Evolutionary conservation across 2,888 invertebrate genomes (phyloP), one percentile per base, ranked within the genome.

Genomic region (Psylliodes chrysocephalus): DNA sequence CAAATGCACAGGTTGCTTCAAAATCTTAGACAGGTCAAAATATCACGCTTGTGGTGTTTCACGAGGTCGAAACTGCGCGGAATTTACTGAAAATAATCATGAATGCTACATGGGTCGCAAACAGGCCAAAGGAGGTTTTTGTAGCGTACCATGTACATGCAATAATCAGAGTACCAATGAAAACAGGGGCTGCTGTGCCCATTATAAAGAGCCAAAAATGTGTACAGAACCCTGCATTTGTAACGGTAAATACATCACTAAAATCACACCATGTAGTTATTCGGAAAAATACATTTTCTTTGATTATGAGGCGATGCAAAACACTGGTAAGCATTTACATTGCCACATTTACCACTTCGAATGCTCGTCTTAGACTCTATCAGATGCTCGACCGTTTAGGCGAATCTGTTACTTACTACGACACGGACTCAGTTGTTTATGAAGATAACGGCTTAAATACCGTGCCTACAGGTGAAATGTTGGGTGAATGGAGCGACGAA

Each of bases 261-360:
- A 42, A 42, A 42, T 54, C 12, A 1, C n/a, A 3, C 18, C 5
- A 10, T 59, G 59, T 42, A 51, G 51, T 5, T 38, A 59, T n/a
- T 38, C 4, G 7, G 44, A 52, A 52, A 60, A 60, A 18, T 59
- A 59, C 15, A 51, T 59, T 35, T 59, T 51, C n/a, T n/a, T n/a
- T n/a, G n/a, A n/a, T n/a, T n/a, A n/a, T n/a, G n/a, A n/a, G n/a
- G n/a, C n/a, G n/a, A 51, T 51, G 49, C 38, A 25, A 12, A n/a
- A 30, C 52, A 60, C 25, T 17, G 52, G 40, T 33, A 46, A 35
- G 6, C 47, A 57, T n/a, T n/a, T n/a, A n/a, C n/a, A n/a, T n/a
- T n/a, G n/a, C n/a, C n/a, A n/a, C n/a, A n/a, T n/a, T n/a, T n/a
- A n/a, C n/a, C n/a, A n/a, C n/a, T n/a, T n/a, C n/a, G n/a, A n/a